Conservation (phyloP, 2,113 vertebrate genomes). For the Tachysurus fulvidraco region DNA sequence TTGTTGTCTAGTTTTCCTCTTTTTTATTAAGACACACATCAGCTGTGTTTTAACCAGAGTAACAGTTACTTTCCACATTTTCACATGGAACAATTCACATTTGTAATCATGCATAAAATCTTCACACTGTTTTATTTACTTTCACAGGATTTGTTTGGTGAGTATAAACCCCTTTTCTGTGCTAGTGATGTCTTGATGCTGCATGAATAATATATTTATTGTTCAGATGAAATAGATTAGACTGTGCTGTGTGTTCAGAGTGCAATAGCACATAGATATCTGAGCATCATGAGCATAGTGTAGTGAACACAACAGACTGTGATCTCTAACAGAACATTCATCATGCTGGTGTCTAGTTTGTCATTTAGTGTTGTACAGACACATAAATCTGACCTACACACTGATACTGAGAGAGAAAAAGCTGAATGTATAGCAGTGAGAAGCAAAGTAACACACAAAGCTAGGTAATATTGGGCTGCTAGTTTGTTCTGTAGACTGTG, state of each 20-base stretch:
- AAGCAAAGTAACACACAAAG: background rate
- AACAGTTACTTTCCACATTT: background rate
- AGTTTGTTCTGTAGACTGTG: slow-evolving; percentile 2
- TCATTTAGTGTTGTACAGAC: slow-evolving; percentile 13
- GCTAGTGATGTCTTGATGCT: slow-evolving; percentile 4
- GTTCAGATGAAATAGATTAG: slow-evolving; percentile 8
- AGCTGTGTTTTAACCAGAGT: background rate
- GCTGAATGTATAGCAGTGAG: background rate
- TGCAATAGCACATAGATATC: background rate
- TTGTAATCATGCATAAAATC: background rate
- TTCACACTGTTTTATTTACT: background rate
- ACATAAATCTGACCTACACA: background rate
- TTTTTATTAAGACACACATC: background rate
- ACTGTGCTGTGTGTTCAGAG: background rate
- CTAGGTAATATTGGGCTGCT: background rate
- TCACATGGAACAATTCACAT: background rate
- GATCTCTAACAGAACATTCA: background rate
- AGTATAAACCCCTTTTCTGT: background rate
- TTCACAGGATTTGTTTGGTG: background rate
- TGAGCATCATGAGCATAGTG: background rate
- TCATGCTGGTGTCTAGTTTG: background rate
- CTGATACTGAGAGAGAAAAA: background rate
- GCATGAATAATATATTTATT: slow-evolving; percentile 3
- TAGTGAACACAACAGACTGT: background rate
- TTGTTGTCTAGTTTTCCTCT: slow-evolving; percentile 6